These are phyloP conservation scores for Agrochola macilenta DNA, from an alignment of 2,888 invertebrate species.

Conservation along the genomic window DNA sequence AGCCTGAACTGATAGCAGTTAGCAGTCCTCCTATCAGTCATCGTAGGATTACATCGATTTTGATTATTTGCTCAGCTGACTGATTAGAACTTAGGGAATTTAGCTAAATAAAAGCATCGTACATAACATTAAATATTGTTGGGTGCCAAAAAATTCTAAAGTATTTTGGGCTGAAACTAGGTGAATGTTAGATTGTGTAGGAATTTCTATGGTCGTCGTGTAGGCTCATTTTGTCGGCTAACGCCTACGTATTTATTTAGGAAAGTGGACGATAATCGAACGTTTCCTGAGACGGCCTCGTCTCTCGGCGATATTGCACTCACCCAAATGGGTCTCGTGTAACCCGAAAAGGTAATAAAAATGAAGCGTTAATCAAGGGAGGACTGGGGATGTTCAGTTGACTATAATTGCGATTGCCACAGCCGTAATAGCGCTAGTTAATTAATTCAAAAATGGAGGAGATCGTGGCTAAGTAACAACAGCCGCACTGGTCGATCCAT, in stretches of 20 bases:
- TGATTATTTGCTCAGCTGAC: slow-evolving; percentile 35
- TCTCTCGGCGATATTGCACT: slow-evolving; percentile 19
- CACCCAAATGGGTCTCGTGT: slow-evolving; percentile 8
- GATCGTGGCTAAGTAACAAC: too few relatives aligned
- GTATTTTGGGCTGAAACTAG: slow-evolving; percentile 37
- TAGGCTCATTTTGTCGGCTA: slow-evolving; percentile 1
- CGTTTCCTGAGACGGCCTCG: slow-evolving; percentile 14
- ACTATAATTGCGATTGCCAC: slow-evolving; percentile 12
- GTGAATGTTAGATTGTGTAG: slow-evolving; percentile 29
- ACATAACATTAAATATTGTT: background rate
- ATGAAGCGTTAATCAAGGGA: slow-evolving; percentile 1
- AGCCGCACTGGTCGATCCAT: too few relatives aligned
- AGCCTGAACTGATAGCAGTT: slow-evolving; percentile 5
- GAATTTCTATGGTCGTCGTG: slow-evolving; percentile 9
- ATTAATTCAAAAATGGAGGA: too few relatives aligned
- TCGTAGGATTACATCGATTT: background rate
- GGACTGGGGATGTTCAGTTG: background rate
- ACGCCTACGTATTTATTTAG: slow-evolving; percentile 40
- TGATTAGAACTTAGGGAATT: slow-evolving; percentile 13
- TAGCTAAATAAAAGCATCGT: slow-evolving; percentile 4
- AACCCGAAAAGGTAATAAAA: slow-evolving; percentile 36
- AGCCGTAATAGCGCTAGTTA: background rate
- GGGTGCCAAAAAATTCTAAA: slow-evolving; percentile 24
- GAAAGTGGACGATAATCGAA: slow-evolving; percentile 35
- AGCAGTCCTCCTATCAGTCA: background rate